Evolutionary conservation across 2,797 vertebrate species (phyloP), one percentile per base, ranked within the genome.

Genomic region (Rhadinocentrus ornatus): DNA sequence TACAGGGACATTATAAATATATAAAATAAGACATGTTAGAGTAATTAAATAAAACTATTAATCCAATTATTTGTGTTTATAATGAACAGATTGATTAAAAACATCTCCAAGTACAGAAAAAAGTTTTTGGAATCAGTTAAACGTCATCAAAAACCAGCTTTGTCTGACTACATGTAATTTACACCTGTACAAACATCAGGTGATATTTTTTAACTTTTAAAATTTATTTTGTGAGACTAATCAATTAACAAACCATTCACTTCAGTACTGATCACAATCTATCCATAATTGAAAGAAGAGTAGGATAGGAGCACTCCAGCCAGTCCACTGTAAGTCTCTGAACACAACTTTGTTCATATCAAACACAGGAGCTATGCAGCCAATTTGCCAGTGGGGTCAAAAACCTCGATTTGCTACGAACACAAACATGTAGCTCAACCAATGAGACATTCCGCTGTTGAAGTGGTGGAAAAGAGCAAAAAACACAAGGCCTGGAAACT

Each of bases 391-490:
- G 44, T 7, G 52, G 76, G 56, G 60, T 59, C 61, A 73, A 78
- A 71, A 26, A 66, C 56, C 5, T 20, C n/a, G 37, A 8, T 15
- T 34, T 50, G 11, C 72, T 56, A 44, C 24, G 59, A 54, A 56
- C 52, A 58, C 69, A 77, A 71, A 15, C 56, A 12, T 27, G 54
- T 15, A 34, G 48, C 48, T 67, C 16, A 61, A 61, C 59, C 69
- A 69, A 75, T 74, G 46, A 79, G 34, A 75, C 18, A 53, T 59
- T 71, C 31, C 52, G 62, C 48, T 41, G 20, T 64, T 62, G 22
- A 53, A 54, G 53, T 11, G 66, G 62, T 66, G 32, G 59, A 34
- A 72, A 31, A 12, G 16, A 41, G 2, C 35, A 61, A 39, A 69
- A 29, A 35, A 26, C 20, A 56, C 55, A 72, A 69, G 73, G 78